Percentiles rank a stretch among this genome's conserved stretches.
phyloP scores from a whole-genome alignment of 2,113 vertebrate species.

The Microcebus murinus region DNA sequence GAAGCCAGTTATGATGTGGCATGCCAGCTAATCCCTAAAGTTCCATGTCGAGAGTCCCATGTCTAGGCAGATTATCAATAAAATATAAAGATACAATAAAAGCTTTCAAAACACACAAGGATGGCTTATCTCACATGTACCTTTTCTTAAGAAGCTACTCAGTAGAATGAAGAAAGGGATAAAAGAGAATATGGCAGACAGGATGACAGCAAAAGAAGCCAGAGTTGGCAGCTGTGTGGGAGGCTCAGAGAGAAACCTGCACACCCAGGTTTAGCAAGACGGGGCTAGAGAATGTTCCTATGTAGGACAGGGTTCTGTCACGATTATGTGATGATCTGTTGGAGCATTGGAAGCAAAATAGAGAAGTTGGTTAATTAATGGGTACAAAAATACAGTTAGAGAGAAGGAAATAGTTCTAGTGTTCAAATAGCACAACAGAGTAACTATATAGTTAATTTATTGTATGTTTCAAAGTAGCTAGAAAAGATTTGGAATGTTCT shows the following conservation, averaged over 20 bases:
- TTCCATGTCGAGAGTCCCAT: not conserved
- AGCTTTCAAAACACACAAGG: not conserved
- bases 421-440: not conserved
- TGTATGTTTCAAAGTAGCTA: not conserved
- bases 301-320: fast-evolving
- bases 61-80: not conserved
- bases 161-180: not conserved
- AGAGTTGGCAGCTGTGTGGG: fast-evolving
- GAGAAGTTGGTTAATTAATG: not conserved
- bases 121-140: not conserved
- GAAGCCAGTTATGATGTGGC: not conserved
- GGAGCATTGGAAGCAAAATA: no score
- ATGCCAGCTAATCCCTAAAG: not conserved
- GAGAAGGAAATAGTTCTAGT: not conserved
- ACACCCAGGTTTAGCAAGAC: not conserved
- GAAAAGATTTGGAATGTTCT: not conserved
- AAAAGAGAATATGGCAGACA: fast-evolving
- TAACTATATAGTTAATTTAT: not conserved
- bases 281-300: fast-evolving
- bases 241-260: not conserved
- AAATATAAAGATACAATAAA: not conserved
- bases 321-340: no score
- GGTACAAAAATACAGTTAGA: not conserved
- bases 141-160: not conserved
- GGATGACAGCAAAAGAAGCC: no score